Evolutionary conservation across 2,797 vertebrate species (phyloP), one percentile per base, ranked within the genome.

Genomic region (Poeciliopsis gracilis): DNA sequence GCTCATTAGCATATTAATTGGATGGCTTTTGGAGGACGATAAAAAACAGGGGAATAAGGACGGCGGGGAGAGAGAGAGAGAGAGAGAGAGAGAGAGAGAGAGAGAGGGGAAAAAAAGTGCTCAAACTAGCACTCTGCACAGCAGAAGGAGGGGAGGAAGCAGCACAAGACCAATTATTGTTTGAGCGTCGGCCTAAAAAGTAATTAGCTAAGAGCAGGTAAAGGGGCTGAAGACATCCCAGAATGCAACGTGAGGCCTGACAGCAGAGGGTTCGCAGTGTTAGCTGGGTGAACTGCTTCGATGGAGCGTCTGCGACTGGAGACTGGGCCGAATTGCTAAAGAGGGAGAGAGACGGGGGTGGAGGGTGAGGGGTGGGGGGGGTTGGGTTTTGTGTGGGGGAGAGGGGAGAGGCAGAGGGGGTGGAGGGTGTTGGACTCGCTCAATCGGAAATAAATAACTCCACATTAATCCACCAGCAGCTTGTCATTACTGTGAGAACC

Each of bases 1-100:
- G 96, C 93, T 96, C 93, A 98, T 99, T 99, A 98, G 96, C 98
- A 99, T 99, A 98, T 99, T 99, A 98, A 99, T 99, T 99, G 98
- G 97, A 97, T 96, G 93, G 94, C 95, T 96, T 96, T 95, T 94
- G 94, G 95, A 93, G 92, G 93, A 94, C 87, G 94, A 94, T 92
- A 95, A 93, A 93, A 94, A 94, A 90, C 91, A 89, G 90, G 90
- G 91, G 93, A 94, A 94, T 94, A 93, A 93, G 93, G 87, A 90
- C 82, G 91, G 90, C 78, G 82, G 86, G 73, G 83, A 83, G 61
- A 73, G 46, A n/a, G n/a, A n/a, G n/a, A n/a, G n/a, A n/a, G n/a
- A n/a, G n/a, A n/a, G n/a, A n/a, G n/a, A 33, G 33, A 33, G 33
- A 33, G 33, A 33, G 86, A 75, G 82, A 83, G 61, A 73, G 46